A percentile compares a stretch with the other conserved stretches of the same genome.
These are phyloP conservation scores for Leptinotarsa rubiginosa DNA, from an alignment of 2,888 invertebrate genomes.

Conservation along the genomic window DNA sequence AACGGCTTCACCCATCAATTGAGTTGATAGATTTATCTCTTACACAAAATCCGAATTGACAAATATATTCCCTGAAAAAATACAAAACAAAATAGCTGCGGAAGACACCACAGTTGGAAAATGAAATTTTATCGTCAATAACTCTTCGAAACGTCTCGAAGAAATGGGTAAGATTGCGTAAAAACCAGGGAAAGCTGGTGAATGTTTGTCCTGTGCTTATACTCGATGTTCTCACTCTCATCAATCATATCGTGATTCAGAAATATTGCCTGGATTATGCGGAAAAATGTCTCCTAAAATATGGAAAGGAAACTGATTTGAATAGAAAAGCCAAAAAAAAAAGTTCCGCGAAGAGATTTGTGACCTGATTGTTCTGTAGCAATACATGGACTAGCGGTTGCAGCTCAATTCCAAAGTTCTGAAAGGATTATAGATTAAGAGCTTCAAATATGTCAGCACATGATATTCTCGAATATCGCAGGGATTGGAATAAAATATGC, in stretches of 20 bases:
- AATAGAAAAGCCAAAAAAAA: slow-evolving; percentile 14
- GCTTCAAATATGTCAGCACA: not conserved
- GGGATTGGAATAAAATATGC: too few relatives aligned
- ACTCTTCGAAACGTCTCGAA: slow-evolving; percentile 31
- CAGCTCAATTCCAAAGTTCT: not conserved
- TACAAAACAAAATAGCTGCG: not conserved
- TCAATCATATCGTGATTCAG: slow-evolving; percentile 37
- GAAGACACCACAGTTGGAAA: not conserved
- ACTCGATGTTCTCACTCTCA: slow-evolving; percentile 35
- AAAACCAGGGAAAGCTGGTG: slow-evolving; percentile 24
- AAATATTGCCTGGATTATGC: slow-evolving; percentile 33
- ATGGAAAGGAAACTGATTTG: slow-evolving; percentile 18
- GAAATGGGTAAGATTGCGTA: slow-evolving; percentile 20
- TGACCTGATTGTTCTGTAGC: slow-evolving; percentile 1
- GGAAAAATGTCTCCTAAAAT: slow-evolving; percentile 26
- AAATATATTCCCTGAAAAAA: not conserved
- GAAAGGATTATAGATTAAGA: not conserved
- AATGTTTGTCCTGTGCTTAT: slow-evolving; percentile 38
- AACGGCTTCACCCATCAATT: too few relatives aligned
- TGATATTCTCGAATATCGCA: too few relatives aligned
- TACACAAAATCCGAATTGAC: not conserved
- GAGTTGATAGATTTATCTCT: not conserved
- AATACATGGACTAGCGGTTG: not conserved
- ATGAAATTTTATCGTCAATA: slow-evolving; percentile 28
- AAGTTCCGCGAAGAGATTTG: slow-evolving; percentile 6